These are phyloP conservation scores for Drosophila suboccidentalis DNA, from an alignment of 2,888 invertebrate genomes.

Conservation along the genomic window DNA sequence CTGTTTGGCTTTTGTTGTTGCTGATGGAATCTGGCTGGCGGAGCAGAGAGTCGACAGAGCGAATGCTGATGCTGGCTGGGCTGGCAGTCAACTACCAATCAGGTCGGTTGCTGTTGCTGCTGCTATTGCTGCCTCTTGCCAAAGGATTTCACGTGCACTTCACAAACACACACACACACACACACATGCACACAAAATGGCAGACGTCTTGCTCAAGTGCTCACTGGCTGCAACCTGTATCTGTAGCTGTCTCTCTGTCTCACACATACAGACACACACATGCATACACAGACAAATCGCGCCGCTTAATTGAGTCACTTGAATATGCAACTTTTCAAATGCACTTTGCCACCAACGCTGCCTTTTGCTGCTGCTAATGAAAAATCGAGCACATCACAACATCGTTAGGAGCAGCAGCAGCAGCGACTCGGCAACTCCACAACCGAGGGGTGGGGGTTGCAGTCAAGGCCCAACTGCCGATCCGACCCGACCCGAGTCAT, in stretches of 20 bases:
- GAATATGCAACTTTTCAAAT: conserved; percentile 79
- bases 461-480: conserved; percentile 2
- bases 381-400: conserved; percentile 69
- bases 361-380: conserved; percentile 50
- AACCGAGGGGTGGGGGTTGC: conserved; percentile 14
- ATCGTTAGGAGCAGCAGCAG: conserved; percentile 66
- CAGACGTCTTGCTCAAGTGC: conserved; percentile 76
- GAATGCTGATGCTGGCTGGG: conserved; percentile 56
- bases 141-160: conserved; percentile 80
- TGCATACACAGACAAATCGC: conserved; percentile 25
- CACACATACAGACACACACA: conserved; percentile 20
- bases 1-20: conserved; percentile 71
- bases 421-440: neutral
- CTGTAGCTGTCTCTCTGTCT: conserved; percentile 30
- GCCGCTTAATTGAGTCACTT: conserved; percentile 79
- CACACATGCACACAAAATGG: conserved; percentile 64
- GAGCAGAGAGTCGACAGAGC: conserved; percentile 50
- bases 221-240: conserved; percentile 67
- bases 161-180: conserved; percentile 41
- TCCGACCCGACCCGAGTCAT: conserved; percentile 32
- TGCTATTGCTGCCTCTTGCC: conserved; percentile 65
- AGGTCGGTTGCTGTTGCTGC: conserved; percentile 77
- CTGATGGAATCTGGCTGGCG: conserved; percentile 74
- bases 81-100: conserved; percentile 80
- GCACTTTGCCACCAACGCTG: conserved; percentile 40